These are phyloP conservation scores for Odontamblyopus rebecca DNA, from an alignment of 2,797 vertebrate species.

Conservation along the genomic window DNA sequence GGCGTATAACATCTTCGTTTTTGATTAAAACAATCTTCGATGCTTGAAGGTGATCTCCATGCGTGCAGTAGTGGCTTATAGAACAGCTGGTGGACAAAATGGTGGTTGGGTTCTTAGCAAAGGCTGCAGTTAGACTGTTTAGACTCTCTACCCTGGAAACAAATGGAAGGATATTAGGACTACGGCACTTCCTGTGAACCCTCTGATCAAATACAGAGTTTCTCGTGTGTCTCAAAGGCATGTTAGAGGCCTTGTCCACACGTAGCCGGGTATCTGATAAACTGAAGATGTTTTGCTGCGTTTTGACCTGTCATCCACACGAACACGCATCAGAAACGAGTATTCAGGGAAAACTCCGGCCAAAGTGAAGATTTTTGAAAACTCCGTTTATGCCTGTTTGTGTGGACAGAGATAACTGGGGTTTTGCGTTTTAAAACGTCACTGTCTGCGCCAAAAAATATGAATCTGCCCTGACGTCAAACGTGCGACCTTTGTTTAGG, in stretches of 20 bases:
- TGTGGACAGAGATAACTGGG: too few species aligned
- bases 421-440: too few species aligned
- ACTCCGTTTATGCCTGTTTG: too few species aligned
- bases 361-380: too few species aligned
- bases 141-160: slow-evolving; percentile 71
- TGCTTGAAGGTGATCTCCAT: slow-evolving; percentile 33
- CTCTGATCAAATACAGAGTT: background rate
- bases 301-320: too few species aligned
- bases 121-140: slow-evolving; percentile 78
- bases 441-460: too few species aligned
- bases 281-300: too few species aligned
- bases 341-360: too few species aligned
- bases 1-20: slow-evolving; percentile 46
- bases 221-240: background rate
- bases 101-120: slow-evolving; percentile 61
- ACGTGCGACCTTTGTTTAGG: too few species aligned
- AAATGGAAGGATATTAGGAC: slow-evolving; percentile 24
- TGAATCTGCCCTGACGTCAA: too few species aligned
- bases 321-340: too few species aligned
- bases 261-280: too few species aligned
- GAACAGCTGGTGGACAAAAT: slow-evolving; percentile 34
- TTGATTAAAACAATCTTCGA: slow-evolving; percentile 56
- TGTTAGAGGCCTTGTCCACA: slow-evolving; percentile 8
- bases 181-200: background rate
- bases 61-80: slow-evolving; percentile 44